Percentiles rank a stretch among this genome's conserved stretches.
Evolutionary conservation across 2,113 vertebrate genomes (phyloP).

Genomic region (Muntiacus reevesi): DNA sequence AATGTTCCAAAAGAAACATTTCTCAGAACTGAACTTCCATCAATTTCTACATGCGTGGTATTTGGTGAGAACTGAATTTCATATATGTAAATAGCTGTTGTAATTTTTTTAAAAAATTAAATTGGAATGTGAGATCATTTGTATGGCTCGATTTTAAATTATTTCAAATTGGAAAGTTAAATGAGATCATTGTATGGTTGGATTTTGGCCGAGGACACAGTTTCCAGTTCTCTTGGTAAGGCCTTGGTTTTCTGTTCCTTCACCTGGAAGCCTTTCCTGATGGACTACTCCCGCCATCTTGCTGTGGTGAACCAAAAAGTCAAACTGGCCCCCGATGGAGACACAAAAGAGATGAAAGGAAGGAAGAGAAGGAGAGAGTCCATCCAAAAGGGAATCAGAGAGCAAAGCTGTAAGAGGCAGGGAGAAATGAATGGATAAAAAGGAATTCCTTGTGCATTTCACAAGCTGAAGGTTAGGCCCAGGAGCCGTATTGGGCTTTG

Average conservation of each 20-base stretch:
- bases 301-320: not conserved
- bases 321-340: not conserved
- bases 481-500: not conserved
- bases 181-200: not conserved
- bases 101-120: not conserved
- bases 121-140: not conserved
- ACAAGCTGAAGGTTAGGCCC: not conserved
- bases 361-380: not conserved
- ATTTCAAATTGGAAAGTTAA: not conserved
- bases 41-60: rapidly evolving
- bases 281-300: not conserved
- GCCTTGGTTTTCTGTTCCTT: not conserved
- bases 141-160: not conserved
- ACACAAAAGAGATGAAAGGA: not conserved
- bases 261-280: not conserved
- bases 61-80: not conserved
- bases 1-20: not conserved
- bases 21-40: not conserved
- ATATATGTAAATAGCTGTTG: not conserved
- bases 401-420: not conserved
- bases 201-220: not conserved
- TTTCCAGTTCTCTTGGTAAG: rapidly evolving
- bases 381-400: not conserved
- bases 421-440: not conserved
- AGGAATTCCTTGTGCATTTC: not conserved